Conservation (phyloP, 2,113 vertebrate species). For the Mesembrinibis cayennensis region DNA sequence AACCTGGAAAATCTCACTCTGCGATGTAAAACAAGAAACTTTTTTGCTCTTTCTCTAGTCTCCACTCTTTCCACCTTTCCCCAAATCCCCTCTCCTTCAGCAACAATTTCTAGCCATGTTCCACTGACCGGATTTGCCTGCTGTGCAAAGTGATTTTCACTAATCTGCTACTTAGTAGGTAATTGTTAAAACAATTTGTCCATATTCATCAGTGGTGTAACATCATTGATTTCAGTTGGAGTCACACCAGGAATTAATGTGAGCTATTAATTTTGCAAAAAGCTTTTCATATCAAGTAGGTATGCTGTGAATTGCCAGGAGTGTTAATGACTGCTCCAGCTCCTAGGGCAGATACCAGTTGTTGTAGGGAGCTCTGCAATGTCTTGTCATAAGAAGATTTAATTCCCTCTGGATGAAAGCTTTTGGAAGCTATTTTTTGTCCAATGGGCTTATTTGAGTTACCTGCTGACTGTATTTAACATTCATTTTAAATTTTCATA, state of each 20-base stretch:
- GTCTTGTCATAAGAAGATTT: not conserved
- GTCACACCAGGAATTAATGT: not conserved
- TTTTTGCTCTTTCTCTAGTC: not conserved
- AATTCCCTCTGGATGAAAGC: not conserved
- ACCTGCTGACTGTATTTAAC: not conserved
- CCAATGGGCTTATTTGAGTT: not conserved
- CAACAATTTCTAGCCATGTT: not conserved
- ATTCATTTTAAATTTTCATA: not conserved
- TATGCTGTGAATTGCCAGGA: not conserved
- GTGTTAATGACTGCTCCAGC: not conserved
- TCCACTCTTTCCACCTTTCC: not conserved
- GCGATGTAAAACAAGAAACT: not conserved
- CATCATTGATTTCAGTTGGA: not conserved
- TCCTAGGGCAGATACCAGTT: not conserved
- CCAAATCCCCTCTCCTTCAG: not conserved
- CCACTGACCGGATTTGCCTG: not conserved
- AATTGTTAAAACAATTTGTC: not conserved
- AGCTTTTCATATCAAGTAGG: not conserved
- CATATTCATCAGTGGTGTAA: not conserved
- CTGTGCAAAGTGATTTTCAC: not conserved
- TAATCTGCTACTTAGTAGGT: not conserved
- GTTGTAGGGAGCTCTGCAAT: not conserved
- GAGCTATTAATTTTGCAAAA: not conserved
- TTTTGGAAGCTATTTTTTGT: not conserved
- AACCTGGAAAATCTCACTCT: not conserved